A percentile compares a stretch with the other conserved stretches of the same genome.
phyloP scores from a whole-genome alignment of 2,888 invertebrate species.

The Temnothorax ravouxi region DNA sequence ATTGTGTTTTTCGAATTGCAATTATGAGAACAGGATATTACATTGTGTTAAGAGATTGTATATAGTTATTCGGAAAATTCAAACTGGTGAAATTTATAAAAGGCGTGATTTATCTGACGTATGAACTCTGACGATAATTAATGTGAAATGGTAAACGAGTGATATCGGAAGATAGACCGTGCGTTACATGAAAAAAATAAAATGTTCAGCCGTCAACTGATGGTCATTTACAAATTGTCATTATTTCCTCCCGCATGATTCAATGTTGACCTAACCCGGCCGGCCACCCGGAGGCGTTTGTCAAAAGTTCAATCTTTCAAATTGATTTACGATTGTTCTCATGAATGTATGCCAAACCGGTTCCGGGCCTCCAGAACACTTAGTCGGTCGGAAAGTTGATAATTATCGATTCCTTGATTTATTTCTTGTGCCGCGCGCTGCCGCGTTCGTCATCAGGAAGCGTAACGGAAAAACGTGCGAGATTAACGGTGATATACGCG shows the following conservation, averaged over 20 bases:
- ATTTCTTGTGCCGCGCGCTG: constrained; percentile 8
- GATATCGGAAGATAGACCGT: background rate
- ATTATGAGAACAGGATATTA: background rate
- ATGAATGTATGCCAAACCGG: constrained; percentile 56
- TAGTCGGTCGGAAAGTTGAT: constrained; percentile 45
- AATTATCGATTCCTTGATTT: constrained; percentile 53
- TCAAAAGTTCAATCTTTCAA: constrained; percentile 61
- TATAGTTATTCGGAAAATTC: background rate
- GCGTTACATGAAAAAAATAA: constrained; percentile 34
- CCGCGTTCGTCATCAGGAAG: background rate
- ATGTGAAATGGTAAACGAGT: background rate
- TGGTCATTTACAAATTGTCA: constrained; percentile 54
- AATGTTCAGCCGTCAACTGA: constrained; percentile 28
- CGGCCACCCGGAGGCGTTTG: constrained; percentile 53
- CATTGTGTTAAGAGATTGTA: background rate
- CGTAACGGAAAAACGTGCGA: background rate
- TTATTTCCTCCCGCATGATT: constrained; percentile 48
- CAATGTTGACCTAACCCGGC: constrained; percentile 58
- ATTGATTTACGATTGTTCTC: constrained; percentile 61
- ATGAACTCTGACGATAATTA: constrained; percentile 28
- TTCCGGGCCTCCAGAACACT: constrained; percentile 23
- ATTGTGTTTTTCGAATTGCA: background rate
- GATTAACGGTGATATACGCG: background rate
- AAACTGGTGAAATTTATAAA: background rate
- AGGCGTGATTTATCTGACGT: background rate